These are phyloP conservation scores for Lycaena phlaeas DNA, from an alignment of 2,888 invertebrate species.

Conservation along the genomic window DNA sequence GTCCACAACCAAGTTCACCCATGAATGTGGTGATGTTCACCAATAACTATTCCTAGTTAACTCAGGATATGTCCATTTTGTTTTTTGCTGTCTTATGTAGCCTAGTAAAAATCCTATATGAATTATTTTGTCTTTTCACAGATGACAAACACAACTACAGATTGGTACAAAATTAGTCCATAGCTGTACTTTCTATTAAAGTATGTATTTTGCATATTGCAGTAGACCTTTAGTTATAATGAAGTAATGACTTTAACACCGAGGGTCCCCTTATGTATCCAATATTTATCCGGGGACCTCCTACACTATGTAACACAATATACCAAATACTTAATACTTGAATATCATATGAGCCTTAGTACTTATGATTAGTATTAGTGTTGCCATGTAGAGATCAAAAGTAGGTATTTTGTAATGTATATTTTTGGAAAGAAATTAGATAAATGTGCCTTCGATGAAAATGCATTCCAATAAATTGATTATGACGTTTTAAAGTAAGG, in stretches of 20 bases:
- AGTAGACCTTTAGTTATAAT: no score
- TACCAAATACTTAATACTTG: no score
- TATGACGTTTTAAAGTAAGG: conserved; percentile 4
- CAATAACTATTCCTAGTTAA: no score
- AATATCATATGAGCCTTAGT: conserved; percentile 11
- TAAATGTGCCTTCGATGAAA: conserved; percentile 12
- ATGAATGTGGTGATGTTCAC: no score
- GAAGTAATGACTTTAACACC: no score
- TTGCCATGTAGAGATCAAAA: conserved; percentile 10
- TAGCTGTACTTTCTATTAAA: conserved; percentile 3
- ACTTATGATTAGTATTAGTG: conserved; percentile 13
- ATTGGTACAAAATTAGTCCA: conserved; percentile 3
- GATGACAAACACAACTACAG: conserved; percentile 3
- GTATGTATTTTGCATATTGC: conserved; percentile 4
- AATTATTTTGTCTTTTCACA: conserved; percentile 3
- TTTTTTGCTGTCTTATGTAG: no score
- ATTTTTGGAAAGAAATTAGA: conserved; percentile 15
- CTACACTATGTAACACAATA: no score
- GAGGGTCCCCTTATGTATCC: no score
- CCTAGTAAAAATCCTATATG: no score
- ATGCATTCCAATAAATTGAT: conserved; percentile 11
- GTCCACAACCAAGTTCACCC: no score
- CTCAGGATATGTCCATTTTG: no score
- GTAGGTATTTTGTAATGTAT: conserved; percentile 15
- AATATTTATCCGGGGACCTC: no score